Evolutionary conservation across 2,888 invertebrate species (phyloP), one percentile per base, ranked within the genome.

Genomic region (Mycogona germanica): DNA sequence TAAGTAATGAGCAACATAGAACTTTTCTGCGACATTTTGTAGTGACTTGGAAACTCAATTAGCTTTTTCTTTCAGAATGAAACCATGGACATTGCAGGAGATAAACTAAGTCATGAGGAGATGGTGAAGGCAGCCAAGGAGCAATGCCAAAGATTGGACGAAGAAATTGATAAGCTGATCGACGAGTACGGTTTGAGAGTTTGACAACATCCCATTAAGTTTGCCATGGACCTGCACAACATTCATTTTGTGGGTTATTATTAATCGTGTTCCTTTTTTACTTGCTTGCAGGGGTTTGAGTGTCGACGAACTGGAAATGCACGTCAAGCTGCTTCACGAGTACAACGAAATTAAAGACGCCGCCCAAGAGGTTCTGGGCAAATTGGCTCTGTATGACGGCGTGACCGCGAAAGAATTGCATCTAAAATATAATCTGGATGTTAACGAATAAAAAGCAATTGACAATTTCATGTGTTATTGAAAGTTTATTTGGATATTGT

Each of bases 291-390:
- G 49, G 6, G 49, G 49, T 14, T 28, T 37, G n/a, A 3, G 21
- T 2, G 49, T 28, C 25, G n/a, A 17, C 17, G 37, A 49, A 38
- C 29, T 51, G 12, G 51, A 51, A n/a, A n/a, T 14, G 28, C 51
- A 51, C 19, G 29, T 51, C 17, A n/a, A 23, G 3, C 40, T 32
- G 35, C 28, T 51, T 5, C 51, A 51, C 23, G 41, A 51, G 35
- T 51, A 51, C 29, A 51, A 51, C 28, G 51, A 51, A 23, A 42
- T 51, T n/a, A 51, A 51, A 51, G 51, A 51, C 42, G 51, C 42
- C 12, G 28, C 51, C 14, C 51, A 51, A 25, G 28, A n/a, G 19
- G 42, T 51, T 12, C 28, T 51, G 3, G 51, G 51, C 4, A 30
- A 42, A 42, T 17, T 51, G 25, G 51, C 48, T 17, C 9, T 30